A percentile compares a stretch with the other conserved stretches of the same genome.
Evolutionary conservation across 2,888 invertebrate species (phyloP).

Genomic region (Thecophora atra): DNA sequence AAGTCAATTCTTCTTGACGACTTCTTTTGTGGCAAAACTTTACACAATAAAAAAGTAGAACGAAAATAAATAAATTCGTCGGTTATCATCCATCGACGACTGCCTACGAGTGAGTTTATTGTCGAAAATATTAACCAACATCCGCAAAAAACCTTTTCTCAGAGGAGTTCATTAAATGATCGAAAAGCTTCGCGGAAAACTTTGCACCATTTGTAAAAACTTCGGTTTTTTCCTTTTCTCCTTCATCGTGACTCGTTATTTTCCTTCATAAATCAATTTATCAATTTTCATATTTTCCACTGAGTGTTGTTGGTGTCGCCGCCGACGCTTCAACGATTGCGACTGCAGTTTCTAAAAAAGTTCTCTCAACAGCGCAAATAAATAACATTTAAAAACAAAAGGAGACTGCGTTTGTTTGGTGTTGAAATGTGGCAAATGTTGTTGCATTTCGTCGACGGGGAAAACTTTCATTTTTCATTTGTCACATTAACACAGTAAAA

Average conservation of each 20-base stretch:
- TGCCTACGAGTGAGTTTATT: no score
- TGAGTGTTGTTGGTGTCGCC: constrained; percentile 13
- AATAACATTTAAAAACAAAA: constrained; percentile 1
- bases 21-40: no score
- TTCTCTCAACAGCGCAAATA: constrained; percentile 12
- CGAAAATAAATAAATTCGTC: no score
- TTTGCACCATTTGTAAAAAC: no score
- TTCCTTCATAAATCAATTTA: constrained; percentile 27
- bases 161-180: no score
- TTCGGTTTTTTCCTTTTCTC: no score
- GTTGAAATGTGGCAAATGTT: neutral
- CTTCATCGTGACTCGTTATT: neutral
- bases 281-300: constrained; percentile 14
- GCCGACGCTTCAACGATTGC: constrained; percentile 16
- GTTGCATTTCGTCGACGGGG: neutral
- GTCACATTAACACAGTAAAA: constrained; percentile 63
- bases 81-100: no score
- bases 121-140: no score
- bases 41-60: no score
- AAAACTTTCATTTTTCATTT: constrained; percentile 60
- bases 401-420: neutral
- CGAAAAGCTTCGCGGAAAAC: no score
- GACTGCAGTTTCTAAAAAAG: constrained; percentile 25
- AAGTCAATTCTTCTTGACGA: no score
- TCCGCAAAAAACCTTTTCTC: no score